Conservation (phyloP, 2,113 vertebrate genomes). For the Stercorarius parasiticus region DNA sequence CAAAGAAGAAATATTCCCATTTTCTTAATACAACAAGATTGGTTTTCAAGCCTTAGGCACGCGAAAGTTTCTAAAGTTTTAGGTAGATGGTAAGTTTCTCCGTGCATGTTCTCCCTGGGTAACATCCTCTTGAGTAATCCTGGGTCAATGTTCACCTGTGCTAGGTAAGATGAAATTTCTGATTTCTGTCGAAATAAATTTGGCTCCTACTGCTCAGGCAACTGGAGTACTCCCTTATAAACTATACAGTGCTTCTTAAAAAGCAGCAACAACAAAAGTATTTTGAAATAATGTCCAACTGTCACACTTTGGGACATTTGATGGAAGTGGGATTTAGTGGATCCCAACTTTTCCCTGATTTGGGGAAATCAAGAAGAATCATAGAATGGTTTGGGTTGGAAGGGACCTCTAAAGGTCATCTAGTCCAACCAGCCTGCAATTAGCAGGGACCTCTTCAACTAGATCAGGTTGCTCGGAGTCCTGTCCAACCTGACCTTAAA, state of each 20-base stretch:
- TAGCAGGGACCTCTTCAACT: too few species aligned
- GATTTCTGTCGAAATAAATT: neutral
- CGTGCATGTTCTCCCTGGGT: neutral
- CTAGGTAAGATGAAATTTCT: neutral
- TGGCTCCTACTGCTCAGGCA: neutral
- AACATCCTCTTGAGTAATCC: neutral
- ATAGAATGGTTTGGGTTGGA: too few species aligned
- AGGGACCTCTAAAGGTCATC: too few species aligned
- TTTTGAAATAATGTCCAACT: neutral
- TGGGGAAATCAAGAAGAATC: neutral
- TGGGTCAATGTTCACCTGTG: neutral
- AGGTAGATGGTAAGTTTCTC: neutral
- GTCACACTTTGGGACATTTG: neutral
- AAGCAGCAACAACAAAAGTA: neutral
- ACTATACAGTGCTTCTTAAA: neutral
- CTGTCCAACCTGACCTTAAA: too few species aligned
- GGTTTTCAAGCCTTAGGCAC: neutral
- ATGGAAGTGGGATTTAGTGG: neutral
- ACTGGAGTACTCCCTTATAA: neutral
- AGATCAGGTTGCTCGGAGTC: too few species aligned
- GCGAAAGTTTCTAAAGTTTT: neutral
- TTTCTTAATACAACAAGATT: neutral
- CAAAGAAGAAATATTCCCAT: neutral
- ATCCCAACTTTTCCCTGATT: neutral
- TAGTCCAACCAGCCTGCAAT: too few species aligned